These are phyloP conservation scores for Pterocles orientalis DNA, from an alignment of 2,113 vertebrate genomes.

Conservation along the genomic window DNA sequence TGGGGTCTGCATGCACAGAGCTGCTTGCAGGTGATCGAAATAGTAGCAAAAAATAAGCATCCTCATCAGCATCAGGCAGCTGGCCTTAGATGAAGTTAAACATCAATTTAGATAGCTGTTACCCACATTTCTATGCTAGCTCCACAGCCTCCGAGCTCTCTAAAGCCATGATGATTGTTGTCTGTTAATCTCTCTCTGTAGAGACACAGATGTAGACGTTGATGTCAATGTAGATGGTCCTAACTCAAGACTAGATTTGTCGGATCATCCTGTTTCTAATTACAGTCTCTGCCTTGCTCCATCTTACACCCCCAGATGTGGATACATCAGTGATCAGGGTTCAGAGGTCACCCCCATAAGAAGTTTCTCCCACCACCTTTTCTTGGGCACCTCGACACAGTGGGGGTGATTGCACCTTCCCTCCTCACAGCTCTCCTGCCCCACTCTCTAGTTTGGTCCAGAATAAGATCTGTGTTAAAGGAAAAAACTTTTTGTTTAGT, in stretches of 20 bases:
- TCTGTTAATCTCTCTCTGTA: neutral
- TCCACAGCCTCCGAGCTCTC: neutral
- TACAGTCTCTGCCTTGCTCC: neutral
- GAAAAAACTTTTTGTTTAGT: rapidly evolving
- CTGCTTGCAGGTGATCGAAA: neutral
- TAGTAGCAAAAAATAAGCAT: neutral
- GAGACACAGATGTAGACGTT: neutral
- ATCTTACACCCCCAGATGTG: neutral
- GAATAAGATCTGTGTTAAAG: neutral
- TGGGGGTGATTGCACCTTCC: neutral
- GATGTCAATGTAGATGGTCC: neutral
- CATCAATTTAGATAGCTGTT: neutral
- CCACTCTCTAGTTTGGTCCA: neutral
- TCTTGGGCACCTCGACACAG: neutral
- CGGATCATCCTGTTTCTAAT: neutral
- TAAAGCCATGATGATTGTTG: neutral
- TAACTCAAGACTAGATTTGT: neutral
- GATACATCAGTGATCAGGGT: rapidly evolving
- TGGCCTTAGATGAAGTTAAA: neutral
- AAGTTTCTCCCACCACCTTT: neutral
- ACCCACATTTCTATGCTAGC: neutral
- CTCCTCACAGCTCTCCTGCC: neutral
- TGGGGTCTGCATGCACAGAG: neutral
- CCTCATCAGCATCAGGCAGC: neutral
- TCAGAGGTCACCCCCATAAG: neutral